Evolutionary conservation across 2,113 vertebrate species (phyloP).

Genomic region (Micromys minutus): DNA sequence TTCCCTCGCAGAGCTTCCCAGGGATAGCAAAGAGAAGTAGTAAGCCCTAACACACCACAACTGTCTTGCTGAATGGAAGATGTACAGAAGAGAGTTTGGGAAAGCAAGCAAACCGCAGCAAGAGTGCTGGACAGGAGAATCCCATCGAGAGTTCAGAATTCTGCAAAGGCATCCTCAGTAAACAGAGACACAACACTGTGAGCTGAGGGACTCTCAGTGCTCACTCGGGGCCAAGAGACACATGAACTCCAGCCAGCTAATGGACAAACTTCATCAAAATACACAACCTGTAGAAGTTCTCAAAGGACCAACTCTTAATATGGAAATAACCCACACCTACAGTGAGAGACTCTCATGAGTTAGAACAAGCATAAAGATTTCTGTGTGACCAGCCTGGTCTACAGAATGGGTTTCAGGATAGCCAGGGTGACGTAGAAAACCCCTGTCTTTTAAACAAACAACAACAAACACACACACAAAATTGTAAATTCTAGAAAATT

Average conservation of each 20-base stretch:
- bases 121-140: not conserved
- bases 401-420: too few relatives aligned
- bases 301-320: not conserved
- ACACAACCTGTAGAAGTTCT: not conserved
- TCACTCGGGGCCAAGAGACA: not conserved
- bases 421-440: too few relatives aligned
- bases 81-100: not conserved
- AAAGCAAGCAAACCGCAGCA: not conserved
- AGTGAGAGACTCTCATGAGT: not conserved
- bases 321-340: not conserved
- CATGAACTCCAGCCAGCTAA: not conserved
- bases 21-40: not conserved
- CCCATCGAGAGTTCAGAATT: not conserved
- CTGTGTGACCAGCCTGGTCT: too few relatives aligned
- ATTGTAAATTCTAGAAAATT: not conserved
- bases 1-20: not conserved
- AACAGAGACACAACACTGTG: not conserved
- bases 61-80: not conserved
- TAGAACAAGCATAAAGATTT: not conserved
- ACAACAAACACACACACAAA: not conserved
- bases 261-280: not conserved
- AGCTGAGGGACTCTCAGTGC: not conserved
- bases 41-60: not conserved
- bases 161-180: not conserved
- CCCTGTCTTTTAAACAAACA: too few relatives aligned